These are phyloP conservation scores for Enteromius trimaculatus DNA, from an alignment of 2,797 vertebrate species.

Conservation along the genomic window DNA sequence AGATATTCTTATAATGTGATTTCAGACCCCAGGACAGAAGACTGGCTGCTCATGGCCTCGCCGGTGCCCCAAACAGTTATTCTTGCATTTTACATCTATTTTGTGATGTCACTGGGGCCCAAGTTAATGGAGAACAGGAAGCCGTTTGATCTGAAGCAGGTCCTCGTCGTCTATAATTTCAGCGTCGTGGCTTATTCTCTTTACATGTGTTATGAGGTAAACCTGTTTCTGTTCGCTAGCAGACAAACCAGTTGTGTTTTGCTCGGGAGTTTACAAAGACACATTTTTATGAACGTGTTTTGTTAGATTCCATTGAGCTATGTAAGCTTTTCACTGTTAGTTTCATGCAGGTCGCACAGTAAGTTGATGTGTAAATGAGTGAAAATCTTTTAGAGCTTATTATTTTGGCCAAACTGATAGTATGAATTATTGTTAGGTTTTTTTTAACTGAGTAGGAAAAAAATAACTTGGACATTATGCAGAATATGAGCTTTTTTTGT, in stretches of 20 bases:
- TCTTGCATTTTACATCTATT: constrained; percentile 87
- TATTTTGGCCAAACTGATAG: not conserved
- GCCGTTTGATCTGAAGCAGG: constrained; percentile 87
- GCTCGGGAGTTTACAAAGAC: not conserved
- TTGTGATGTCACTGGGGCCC: constrained; percentile 90
- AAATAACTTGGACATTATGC: not conserved
- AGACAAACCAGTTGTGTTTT: not conserved
- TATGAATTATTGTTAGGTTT: not conserved
- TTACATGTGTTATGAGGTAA: constrained; percentile 94
- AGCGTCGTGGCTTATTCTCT: constrained; percentile 88
- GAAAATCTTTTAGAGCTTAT: not conserved
- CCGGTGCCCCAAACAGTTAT: constrained; percentile 88
- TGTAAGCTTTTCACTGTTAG: not conserved
- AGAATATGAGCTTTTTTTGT: not conserved
- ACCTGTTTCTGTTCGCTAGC: not conserved
- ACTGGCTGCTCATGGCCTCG: constrained; percentile 92
- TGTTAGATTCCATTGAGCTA: constrained; percentile 24
- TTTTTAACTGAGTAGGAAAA: not conserved
- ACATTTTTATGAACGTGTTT: constrained; percentile 19
- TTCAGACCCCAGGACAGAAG: constrained; percentile 85
- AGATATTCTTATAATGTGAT: constrained; percentile 24
- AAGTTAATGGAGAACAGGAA: constrained; percentile 96
- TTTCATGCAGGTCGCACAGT: not conserved
- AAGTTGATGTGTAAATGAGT: not conserved
- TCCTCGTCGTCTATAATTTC: constrained; percentile 91